A percentile compares a stretch with the other conserved stretches of the same genome.
Conservation (phyloP, 2,797 vertebrate genomes). For the Sebastes cheni region DNA sequence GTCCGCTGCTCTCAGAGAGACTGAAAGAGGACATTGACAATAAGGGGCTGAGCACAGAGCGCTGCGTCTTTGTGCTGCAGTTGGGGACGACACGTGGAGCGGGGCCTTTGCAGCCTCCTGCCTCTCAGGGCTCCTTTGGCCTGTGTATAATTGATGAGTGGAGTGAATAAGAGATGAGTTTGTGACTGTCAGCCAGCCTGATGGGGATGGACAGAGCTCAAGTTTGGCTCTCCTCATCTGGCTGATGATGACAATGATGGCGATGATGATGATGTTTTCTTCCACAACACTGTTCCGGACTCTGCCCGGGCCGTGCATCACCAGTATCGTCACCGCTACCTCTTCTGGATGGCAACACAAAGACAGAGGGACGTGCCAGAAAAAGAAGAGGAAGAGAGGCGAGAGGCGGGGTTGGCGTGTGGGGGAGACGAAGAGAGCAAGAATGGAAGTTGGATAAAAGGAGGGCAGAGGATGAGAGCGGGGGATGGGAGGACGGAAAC, state of each 20-base stretch:
- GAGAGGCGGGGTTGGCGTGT: not conserved
- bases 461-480: slow-evolving; percentile 34
- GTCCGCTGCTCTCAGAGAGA: slow-evolving; percentile 53
- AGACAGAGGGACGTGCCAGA: slow-evolving; percentile 29
- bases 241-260: slow-evolving; percentile 68
- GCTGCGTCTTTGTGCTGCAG: slow-evolving; percentile 38
- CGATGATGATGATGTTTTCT: slow-evolving; percentile 59
- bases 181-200: slow-evolving; percentile 76
- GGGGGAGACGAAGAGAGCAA: slow-evolving; percentile 1
- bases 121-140: slow-evolving; percentile 80
- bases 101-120: slow-evolving; percentile 55
- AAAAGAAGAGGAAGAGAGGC: not conserved
- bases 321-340: slow-evolving; percentile 37
- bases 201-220: slow-evolving; percentile 76
- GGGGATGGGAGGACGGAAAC: slow-evolving; percentile 37
- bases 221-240: slow-evolving; percentile 74
- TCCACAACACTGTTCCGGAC: slow-evolving; percentile 33
- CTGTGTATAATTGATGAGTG: slow-evolving; percentile 80
- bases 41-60: slow-evolving; percentile 32
- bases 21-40: slow-evolving; percentile 43
- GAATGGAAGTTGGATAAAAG: slow-evolving; percentile 50
- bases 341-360: slow-evolving; percentile 52
- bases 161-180: slow-evolving; percentile 79
- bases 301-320: slow-evolving; percentile 23
- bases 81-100: slow-evolving; percentile 29